Conservation (phyloP, 2,888 invertebrate genomes). For the Synanthedon tipuliformis region DNA sequence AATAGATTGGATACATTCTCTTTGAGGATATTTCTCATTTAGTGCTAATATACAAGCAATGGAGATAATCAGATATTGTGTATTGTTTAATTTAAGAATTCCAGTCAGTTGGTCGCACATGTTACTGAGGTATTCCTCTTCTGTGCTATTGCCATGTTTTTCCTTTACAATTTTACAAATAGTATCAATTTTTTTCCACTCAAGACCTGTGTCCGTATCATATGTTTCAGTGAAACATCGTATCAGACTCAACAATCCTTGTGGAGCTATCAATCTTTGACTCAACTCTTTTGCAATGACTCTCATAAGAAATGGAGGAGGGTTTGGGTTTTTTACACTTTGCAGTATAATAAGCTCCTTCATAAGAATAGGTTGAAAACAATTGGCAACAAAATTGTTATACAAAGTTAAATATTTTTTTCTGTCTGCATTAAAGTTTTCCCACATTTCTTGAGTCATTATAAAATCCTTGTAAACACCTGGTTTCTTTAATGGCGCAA, state of each 20-base stretch:
- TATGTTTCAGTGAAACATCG: constrained; percentile 73
- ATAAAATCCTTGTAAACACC: constrained; percentile 39
- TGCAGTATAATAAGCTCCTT: constrained; percentile 78
- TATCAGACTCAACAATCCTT: constrained; percentile 75
- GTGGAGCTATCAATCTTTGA: constrained; percentile 65
- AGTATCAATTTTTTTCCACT: constrained; percentile 77
- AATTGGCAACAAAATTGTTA: constrained; percentile 59
- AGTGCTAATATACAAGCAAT: constrained; percentile 68
- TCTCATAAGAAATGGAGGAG: constrained; percentile 74
- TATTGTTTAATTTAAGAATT: constrained; percentile 50
- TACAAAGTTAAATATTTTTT: constrained; percentile 60
- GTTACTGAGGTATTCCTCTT: constrained; percentile 64
- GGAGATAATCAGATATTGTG: constrained; percentile 59
- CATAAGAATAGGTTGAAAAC: constrained; percentile 73
- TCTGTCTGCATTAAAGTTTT: constrained; percentile 60
- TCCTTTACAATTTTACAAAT: constrained; percentile 74
- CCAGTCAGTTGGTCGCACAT: constrained; percentile 64
- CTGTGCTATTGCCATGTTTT: constrained; percentile 53
- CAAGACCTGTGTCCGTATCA: constrained; percentile 64
- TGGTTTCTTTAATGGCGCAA: constrained; percentile 75
- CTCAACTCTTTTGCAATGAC: constrained; percentile 73
- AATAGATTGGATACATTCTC: constrained; percentile 35
- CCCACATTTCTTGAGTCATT: constrained; percentile 71
- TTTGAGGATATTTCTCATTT: constrained; percentile 53
- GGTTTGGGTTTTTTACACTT: constrained; percentile 52